A percentile compares a stretch with the other conserved stretches of the same genome.
These are phyloP conservation scores for Rhombomys opimus DNA, from an alignment of 2,113 vertebrate species.

Conservation along the genomic window DNA sequence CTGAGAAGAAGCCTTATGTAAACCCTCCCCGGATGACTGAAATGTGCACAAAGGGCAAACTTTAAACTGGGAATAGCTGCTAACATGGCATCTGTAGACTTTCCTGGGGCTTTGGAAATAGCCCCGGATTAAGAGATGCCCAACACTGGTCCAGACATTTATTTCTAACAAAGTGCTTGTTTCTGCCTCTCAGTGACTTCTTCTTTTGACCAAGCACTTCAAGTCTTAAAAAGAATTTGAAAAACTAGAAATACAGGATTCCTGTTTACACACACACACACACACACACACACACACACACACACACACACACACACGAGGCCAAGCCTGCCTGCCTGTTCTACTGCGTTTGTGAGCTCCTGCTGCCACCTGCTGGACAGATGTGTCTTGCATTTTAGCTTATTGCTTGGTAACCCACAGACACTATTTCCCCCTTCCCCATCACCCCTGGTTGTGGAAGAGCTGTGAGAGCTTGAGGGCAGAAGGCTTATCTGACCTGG, in stretches of 20 bases:
- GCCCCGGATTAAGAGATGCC: neutral
- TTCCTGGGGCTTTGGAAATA: neutral
- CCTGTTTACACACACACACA: neutral
- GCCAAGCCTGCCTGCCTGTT: neutral
- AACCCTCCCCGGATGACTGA: neutral
- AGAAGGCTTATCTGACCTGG: neutral
- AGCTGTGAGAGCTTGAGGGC: neutral
- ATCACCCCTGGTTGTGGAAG: neutral
- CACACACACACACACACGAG: neutral
- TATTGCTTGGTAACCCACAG: too few species aligned
- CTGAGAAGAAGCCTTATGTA: neutral
- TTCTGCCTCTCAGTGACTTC: neutral
- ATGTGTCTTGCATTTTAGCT: neutral
- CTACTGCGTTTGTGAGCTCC: neutral
- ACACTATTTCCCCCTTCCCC: too few species aligned
- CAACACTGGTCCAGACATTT: neutral
- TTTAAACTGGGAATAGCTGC: neutral
- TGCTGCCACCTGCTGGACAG: constrained; percentile 84
- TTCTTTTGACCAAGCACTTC: neutral
- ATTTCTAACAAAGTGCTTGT: neutral
- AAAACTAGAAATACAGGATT: constrained; percentile 46
- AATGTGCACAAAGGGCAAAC: neutral
- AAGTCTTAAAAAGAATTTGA: constrained; percentile 42
- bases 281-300: neutral
- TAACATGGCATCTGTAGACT: neutral